Percentiles rank a stretch among this genome's conserved stretches.
phyloP scores from a whole-genome alignment of 2,113 vertebrate species.

The Mormyrus lacerda region DNA sequence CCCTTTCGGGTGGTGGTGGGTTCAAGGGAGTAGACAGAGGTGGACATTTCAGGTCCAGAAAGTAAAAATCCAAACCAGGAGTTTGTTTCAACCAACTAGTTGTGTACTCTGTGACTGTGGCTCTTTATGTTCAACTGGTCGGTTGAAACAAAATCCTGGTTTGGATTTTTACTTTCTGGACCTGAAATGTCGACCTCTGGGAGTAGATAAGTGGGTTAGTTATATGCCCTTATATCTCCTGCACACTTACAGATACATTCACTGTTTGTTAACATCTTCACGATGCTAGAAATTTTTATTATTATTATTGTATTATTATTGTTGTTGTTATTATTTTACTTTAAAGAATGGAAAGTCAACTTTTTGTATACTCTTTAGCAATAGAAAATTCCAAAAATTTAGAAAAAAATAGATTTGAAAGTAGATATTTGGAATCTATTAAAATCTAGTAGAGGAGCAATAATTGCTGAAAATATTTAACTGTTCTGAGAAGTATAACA shows the following conservation, averaged over 20 bases:
- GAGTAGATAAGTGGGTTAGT: not conserved
- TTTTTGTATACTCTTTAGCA: not conserved
- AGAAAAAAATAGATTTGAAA: not conserved
- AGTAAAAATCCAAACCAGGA: no score
- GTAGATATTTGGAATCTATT: not conserved
- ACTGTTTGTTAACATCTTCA: not conserved
- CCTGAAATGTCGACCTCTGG: no score
- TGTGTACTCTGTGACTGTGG: no score
- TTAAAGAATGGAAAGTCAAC: not conserved
- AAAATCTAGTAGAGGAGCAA: not conserved
- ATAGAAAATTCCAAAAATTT: not conserved
- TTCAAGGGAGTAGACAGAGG: not conserved
- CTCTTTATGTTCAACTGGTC: no score
- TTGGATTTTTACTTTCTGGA: no score
- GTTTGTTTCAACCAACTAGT: no score
- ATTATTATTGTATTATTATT: not conserved
- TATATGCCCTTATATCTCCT: not conserved
- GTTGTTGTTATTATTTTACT: not conserved
- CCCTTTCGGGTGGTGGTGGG: not conserved
- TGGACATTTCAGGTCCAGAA: no score
- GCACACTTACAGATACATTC: not conserved
- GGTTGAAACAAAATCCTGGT: no score
- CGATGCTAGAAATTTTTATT: not conserved
- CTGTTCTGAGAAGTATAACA: not conserved
- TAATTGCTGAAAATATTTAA: not conserved